These are phyloP conservation scores for Scolanthus callimorphus DNA, from an alignment of 92 coral and sea anemone species.

Conservation along the genomic window DNA sequence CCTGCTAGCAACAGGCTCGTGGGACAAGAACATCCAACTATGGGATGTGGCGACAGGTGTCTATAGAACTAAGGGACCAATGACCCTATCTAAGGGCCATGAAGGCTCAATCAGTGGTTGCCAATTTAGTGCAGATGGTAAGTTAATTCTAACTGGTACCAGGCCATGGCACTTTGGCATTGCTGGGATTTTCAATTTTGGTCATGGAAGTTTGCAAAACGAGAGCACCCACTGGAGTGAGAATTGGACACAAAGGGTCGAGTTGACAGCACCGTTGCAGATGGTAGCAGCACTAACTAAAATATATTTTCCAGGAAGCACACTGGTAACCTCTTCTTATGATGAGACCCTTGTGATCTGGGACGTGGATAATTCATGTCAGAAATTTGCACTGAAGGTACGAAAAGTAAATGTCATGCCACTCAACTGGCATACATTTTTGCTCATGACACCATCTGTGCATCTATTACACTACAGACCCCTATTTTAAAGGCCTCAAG, in stretches of 20 bases:
- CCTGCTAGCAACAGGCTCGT: constrained; percentile 91
- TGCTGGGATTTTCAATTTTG: too few relatives aligned
- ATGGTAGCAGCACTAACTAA: too few relatives aligned
- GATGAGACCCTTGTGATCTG: constrained; percentile 95
- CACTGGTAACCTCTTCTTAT: constrained; percentile 89
- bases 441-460: too few relatives aligned
- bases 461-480: too few relatives aligned
- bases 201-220: too few relatives aligned
- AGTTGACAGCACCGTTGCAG: too few relatives aligned
- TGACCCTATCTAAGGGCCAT: constrained; percentile 90
- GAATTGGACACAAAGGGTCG: too few relatives aligned
- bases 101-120: constrained; percentile 98
- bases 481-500: too few relatives aligned
- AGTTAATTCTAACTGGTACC: constrained; percentile 8
- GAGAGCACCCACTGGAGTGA: too few relatives aligned
- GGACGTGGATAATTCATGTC: constrained; percentile 94
- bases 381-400: constrained; percentile 96
- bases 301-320: constrained; percentile 69
- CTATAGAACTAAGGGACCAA: constrained; percentile 90
- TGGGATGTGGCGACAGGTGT: constrained; percentile 98
- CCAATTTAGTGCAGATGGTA: constrained; percentile 90
- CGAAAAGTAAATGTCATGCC: too few relatives aligned
- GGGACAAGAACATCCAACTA: constrained; percentile 93
- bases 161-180: too few relatives aligned
- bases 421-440: too few relatives aligned